A percentile compares a stretch with the other conserved stretches of the same genome.
These are phyloP conservation scores for Leucania comma DNA, from an alignment of 2,888 invertebrate genomes.

Conservation along the genomic window DNA sequence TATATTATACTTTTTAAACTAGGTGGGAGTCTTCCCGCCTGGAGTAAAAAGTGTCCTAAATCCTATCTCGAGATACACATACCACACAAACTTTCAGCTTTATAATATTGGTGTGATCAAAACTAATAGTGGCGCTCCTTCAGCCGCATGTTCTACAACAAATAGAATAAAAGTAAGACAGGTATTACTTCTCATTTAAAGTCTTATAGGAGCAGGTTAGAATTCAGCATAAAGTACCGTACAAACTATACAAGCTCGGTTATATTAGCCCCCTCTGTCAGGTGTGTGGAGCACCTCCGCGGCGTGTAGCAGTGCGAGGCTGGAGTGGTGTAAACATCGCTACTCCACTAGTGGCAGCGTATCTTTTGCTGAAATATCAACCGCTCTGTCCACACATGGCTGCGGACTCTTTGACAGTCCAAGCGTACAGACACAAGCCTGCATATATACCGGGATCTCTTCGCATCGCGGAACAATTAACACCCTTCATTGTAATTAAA, in stretches of 20 bases:
- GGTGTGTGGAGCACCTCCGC: too few species aligned
- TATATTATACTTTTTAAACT: too few species aligned
- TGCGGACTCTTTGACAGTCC: slow-evolving; percentile 52
- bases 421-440: slow-evolving; percentile 30
- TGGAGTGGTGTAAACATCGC: neutral
- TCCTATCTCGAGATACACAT: too few species aligned
- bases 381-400: neutral
- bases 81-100: too few species aligned
- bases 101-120: too few species aligned
- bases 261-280: neutral
- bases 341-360: slow-evolving; percentile 5
- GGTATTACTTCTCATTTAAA: neutral
- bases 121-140: too few species aligned
- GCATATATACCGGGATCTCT: neutral
- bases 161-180: too few species aligned
- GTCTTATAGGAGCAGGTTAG: neutral
- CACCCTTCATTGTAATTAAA: slow-evolving; percentile 5
- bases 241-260: slow-evolving; percentile 7
- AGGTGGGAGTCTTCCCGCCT: too few species aligned
- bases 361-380: slow-evolving; percentile 27
- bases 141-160: too few species aligned
- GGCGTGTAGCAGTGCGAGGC: neutral
- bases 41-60: too few species aligned
- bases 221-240: slow-evolving; percentile 12
- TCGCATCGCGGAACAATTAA: neutral